A percentile compares a stretch with the other conserved stretches of the same genome.
These are phyloP conservation scores for Drosophila emarginata DNA, from an alignment of 2,888 invertebrate species.

Conservation along the genomic window DNA sequence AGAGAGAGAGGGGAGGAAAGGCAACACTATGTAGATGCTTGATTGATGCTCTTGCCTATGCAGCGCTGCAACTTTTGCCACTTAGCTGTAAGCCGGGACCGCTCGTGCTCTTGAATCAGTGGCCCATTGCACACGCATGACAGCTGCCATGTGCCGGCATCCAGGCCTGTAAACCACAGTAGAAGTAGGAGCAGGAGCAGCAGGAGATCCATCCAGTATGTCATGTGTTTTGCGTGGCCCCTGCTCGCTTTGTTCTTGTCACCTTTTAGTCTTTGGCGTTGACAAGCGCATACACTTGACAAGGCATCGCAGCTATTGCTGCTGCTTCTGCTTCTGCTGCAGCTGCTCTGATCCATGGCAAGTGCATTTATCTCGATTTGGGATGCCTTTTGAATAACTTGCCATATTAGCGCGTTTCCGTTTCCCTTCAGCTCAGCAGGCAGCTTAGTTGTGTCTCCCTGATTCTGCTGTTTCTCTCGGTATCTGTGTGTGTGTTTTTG, in stretches of 20 bases:
- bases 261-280: slow-evolving; percentile 76
- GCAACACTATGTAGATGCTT: slow-evolving; percentile 36
- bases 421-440: slow-evolving; percentile 41
- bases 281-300: slow-evolving; percentile 72
- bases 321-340: slow-evolving; percentile 6
- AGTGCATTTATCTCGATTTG: slow-evolving; percentile 53
- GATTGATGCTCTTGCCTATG: slow-evolving; percentile 66
- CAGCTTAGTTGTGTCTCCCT: slow-evolving; percentile 28
- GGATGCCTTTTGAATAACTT: slow-evolving; percentile 75
- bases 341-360: slow-evolving; percentile 19
- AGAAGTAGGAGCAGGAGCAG: neutral
- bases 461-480: neutral
- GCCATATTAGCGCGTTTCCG: slow-evolving; percentile 69
- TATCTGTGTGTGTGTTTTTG: neutral
- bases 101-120: slow-evolving; percentile 35
- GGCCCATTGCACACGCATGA: slow-evolving; percentile 61
- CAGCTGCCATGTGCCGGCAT: slow-evolving; percentile 66
- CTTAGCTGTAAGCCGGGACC: slow-evolving; percentile 42
- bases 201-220: slow-evolving; percentile 33
- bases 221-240: slow-evolving; percentile 37
- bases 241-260: slow-evolving; percentile 71
- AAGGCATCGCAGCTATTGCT: slow-evolving; percentile 38
- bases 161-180: slow-evolving; percentile 53
- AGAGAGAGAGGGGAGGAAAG: slow-evolving; percentile 8
- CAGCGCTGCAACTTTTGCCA: slow-evolving; percentile 60